Percentiles rank a stretch among this genome's conserved stretches.
Conservation (phyloP, 2,888 invertebrate species). For the Caenorhabditis afra region DNA sequence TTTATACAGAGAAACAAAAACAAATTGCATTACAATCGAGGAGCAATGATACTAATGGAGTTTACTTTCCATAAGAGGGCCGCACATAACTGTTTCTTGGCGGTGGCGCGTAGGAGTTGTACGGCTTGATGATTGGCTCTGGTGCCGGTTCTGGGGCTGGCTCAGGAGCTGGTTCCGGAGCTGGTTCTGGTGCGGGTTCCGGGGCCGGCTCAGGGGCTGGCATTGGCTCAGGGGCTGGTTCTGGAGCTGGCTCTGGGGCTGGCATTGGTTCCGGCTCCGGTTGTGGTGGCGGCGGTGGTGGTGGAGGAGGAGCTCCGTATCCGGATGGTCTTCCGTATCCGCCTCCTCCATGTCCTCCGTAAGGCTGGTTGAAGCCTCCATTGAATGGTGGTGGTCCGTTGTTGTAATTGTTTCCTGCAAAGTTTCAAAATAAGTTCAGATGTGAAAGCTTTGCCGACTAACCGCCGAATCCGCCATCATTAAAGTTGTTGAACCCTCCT, state of each 20-base stretch:
- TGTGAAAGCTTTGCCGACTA: neutral
- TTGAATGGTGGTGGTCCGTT: conserved; percentile 43
- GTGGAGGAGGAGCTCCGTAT: conserved; percentile 46
- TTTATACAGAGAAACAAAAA: neutral
- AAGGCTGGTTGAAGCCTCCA: conserved; percentile 41
- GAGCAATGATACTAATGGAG: conserved; percentile 1
- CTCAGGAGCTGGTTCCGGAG: conserved; percentile 59
- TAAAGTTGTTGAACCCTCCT: conserved; percentile 45
- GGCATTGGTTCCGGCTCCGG: conserved; percentile 37
- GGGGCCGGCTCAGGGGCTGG: conserved; percentile 57
- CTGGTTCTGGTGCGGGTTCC: conserved; percentile 50
- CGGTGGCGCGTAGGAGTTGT: conserved; percentile 54
- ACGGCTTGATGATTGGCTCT: conserved; percentile 58
- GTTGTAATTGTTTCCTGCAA: conserved; percentile 44
- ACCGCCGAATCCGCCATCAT: conserved; percentile 39
- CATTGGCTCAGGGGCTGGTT: conserved; percentile 51
- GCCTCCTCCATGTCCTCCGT: conserved; percentile 50
- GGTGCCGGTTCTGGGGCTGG: conserved; percentile 54
- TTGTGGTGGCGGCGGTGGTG: conserved; percentile 47
- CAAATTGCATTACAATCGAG: neutral
- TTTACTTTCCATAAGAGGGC: conserved; percentile 45
- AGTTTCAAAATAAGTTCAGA: neutral
- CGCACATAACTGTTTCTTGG: conserved; percentile 57
- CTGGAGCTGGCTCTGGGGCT: conserved; percentile 34
- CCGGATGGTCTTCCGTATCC: conserved; percentile 47